A percentile compares a stretch with the other conserved stretches of the same genome.
phyloP scores from a whole-genome alignment of 2,113 vertebrate genomes.

The Phaethon lepturus region DNA sequence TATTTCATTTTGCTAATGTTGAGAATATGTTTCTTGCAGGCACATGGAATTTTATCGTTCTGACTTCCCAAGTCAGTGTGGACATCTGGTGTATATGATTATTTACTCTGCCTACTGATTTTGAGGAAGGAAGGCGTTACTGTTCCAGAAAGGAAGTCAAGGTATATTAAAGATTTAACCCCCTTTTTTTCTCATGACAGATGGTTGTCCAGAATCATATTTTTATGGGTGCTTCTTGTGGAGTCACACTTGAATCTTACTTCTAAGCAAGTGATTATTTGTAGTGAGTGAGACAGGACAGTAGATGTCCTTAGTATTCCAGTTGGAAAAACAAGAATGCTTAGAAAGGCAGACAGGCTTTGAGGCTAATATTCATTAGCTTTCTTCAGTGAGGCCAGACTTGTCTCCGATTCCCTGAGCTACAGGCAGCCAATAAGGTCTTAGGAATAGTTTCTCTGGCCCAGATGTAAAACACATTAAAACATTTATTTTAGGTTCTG shows the following conservation, averaged over 20 bases:
- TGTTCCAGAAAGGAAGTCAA: conserved; percentile 5
- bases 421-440: not conserved
- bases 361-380: not conserved
- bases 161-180: not conserved
- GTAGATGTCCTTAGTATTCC: not conserved
- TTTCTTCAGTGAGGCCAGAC: not conserved
- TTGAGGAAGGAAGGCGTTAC: conserved; percentile 2
- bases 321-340: not conserved
- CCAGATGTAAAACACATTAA: not conserved
- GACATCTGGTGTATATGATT: not conserved
- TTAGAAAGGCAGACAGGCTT: not conserved
- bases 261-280: not conserved
- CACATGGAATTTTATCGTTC: conserved; percentile 17
- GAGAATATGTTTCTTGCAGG: not conserved
- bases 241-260: not conserved
- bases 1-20: conserved; percentile 32
- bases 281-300: not conserved
- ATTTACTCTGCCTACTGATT: not conserved
- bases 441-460: not conserved
- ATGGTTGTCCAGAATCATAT: not conserved
- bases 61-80: not conserved
- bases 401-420: not conserved
- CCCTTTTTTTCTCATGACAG: not conserved
- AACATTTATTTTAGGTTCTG: not conserved
- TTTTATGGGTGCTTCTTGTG: not conserved